Base-by-base conservation (phyloP, 2,888 invertebrate genomes). In the Operophtera brumata region DNA sequence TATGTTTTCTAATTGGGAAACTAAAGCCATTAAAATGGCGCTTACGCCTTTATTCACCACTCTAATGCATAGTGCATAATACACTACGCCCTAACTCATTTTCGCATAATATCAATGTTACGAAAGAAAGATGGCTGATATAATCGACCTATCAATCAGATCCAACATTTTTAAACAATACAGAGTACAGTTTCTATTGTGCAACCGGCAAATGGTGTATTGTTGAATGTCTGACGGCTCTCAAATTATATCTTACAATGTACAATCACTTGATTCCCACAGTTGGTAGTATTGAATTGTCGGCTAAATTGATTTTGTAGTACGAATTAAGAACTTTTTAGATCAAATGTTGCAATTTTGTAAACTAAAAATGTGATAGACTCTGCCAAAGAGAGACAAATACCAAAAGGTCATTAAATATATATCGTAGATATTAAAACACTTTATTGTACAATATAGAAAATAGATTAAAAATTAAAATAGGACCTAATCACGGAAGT, bases 131-230 rank as follows among this genome's bases (percentile, higher is more conserved):
- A 30, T 20, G 37, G n/a, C 12, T 32, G 51, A 49, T 55, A 52
- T 20, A 32, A 45, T 54, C 53, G 14, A 35, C 53, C 39, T 50
- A 56, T 63, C 58, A 60, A 60, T 58, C 62, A 63, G 52, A 60
- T 34, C 49, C 42, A 57, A 45, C 52, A 52, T 52, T 59, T 50
- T 42, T 32, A 47, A 41, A 60, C 58, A 56, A 56, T 54, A 49
- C 26, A 39, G 25, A 30, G 30, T 34, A 43, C 14, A 30, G 37
- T 30, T 49, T 12, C 44, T 10, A 42, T 58, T 58, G 34, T 45
- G 41, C 45, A 55, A 59, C 8, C 25, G 35, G 37, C 30, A 34
- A 57, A 53, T 46, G 36, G 37, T 35, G 56, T 11, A 63, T 63
- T 63, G 62, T 62, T 62, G 26, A 49, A 56, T 47, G 50, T 46